Conservation (phyloP, 2,888 invertebrate genomes). For the Galeruca laticollis region DNA sequence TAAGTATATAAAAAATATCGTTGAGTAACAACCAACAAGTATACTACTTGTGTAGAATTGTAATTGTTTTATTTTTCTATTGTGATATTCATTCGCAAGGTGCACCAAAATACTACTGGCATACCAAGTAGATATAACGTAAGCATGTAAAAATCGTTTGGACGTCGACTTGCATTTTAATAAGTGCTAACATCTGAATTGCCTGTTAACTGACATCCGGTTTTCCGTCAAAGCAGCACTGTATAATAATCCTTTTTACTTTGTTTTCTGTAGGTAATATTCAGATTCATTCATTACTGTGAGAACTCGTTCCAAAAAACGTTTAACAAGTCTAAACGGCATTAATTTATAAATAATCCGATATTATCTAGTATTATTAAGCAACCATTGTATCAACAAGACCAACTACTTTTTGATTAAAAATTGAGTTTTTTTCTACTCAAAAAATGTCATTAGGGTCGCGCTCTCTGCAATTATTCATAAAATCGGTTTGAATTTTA, state of each 20-base stretch:
- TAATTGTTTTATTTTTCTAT: conserved; percentile 52
- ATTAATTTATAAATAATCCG: too few relatives aligned
- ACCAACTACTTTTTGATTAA: too few relatives aligned
- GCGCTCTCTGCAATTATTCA: too few relatives aligned
- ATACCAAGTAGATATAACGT: conserved; percentile 57
- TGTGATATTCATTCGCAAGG: conserved; percentile 59
- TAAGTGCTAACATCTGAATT: conserved; percentile 58
- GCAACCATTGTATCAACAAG: too few relatives aligned
- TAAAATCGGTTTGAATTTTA: too few relatives aligned
- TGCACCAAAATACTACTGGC: conserved; percentile 53
- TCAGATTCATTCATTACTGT: neutral
- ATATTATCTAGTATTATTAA: too few relatives aligned
- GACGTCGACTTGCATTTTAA: conserved; percentile 57
- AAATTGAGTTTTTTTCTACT: too few relatives aligned
- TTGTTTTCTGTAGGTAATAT: conserved; percentile 19
- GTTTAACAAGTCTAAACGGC: neutral
- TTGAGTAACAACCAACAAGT: conserved; percentile 29
- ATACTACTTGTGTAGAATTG: conserved; percentile 45
- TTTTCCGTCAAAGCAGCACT: conserved; percentile 50
- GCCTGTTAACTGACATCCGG: conserved; percentile 60
- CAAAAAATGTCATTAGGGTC: too few relatives aligned
- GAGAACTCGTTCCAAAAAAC: neutral
- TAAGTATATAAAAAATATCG: conserved; percentile 3
- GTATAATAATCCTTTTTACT: conserved; percentile 28
- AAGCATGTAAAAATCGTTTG: conserved; percentile 50